Conservation (phyloP, 2,113 vertebrate genomes). For the Dromaius novaehollandiae region DNA sequence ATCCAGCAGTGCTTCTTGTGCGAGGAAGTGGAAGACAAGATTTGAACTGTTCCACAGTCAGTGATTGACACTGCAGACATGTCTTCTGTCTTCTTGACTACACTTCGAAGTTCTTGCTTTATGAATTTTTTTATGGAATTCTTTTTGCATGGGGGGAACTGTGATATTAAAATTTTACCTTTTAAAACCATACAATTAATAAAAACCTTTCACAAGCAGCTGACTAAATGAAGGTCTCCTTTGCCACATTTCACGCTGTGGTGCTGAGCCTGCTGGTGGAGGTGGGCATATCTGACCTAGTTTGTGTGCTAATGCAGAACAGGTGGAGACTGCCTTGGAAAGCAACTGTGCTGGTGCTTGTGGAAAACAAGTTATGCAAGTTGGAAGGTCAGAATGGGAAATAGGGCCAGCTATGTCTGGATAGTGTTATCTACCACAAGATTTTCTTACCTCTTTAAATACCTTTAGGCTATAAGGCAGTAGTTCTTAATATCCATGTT, state of each 20-base stretch:
- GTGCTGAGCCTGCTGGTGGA: background rate
- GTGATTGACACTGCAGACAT: background rate
- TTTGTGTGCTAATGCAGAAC: background rate
- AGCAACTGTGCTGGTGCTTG: background rate
- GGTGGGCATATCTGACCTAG: fast-evolving
- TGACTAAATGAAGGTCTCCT: background rate
- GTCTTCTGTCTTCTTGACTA: background rate
- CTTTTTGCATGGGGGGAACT: background rate
- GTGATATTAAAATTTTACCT: background rate
- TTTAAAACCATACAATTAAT: background rate
- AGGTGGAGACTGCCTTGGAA: background rate
- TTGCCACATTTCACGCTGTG: background rate
- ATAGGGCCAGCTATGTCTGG: background rate
- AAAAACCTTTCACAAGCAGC: background rate
- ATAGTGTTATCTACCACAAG: background rate
- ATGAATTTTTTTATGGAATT: slow-evolving; percentile 49
- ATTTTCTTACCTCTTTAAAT: background rate
- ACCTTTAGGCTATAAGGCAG: background rate
- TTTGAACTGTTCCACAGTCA: background rate
- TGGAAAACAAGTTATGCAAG: background rate
- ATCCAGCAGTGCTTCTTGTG: background rate
- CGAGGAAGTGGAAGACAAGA: background rate
- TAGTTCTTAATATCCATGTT: background rate
- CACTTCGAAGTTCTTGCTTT: slow-evolving; percentile 29
- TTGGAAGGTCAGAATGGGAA: background rate